These are phyloP conservation scores for Ctenopoma kingsleyae DNA, from an alignment of 2,797 vertebrate genomes.

Conservation along the genomic window DNA sequence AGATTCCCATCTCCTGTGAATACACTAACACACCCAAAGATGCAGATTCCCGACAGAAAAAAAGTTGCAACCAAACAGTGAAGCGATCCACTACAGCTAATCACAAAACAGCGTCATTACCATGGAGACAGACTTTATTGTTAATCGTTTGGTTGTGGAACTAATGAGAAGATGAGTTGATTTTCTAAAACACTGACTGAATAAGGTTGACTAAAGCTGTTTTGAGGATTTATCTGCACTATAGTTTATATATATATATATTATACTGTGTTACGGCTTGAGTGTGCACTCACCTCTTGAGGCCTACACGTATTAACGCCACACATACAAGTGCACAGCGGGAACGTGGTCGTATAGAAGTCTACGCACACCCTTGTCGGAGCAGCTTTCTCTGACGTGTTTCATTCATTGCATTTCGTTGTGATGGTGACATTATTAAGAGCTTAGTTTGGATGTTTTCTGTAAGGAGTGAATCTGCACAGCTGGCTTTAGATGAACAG, in stretches of 20 bases:
- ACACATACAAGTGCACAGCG: slow-evolving; percentile 10
- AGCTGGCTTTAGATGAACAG: slow-evolving; percentile 30
- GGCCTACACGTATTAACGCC: slow-evolving; percentile 9
- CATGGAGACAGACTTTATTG: slow-evolving; percentile 6
- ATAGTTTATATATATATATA: slow-evolving; percentile 11
- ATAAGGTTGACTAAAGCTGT: slow-evolving; percentile 31
- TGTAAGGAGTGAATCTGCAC: slow-evolving; percentile 49
- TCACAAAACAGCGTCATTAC: slow-evolving; percentile 4
- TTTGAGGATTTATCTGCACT: slow-evolving; percentile 54
- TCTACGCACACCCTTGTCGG: slow-evolving; percentile 24
- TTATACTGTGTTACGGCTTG: slow-evolving; percentile 18
- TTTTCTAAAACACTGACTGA: slow-evolving; percentile 46
- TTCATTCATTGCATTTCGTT: slow-evolving; percentile 34
- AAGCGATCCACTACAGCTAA: slow-evolving; percentile 12
- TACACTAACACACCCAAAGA: slow-evolving; percentile 58
- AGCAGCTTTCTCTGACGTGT: slow-evolving; percentile 32
- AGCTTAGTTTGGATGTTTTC: slow-evolving; percentile 56
- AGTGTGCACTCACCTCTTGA: slow-evolving; percentile 20
- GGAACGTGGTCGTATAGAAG: neutral
- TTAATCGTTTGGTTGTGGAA: slow-evolving; percentile 31
- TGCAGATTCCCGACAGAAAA: slow-evolving; percentile 21
- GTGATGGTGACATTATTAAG: slow-evolving; percentile 3
- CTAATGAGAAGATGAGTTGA: slow-evolving; percentile 26
- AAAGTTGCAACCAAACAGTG: slow-evolving; percentile 13
- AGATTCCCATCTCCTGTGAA: slow-evolving; percentile 53